Percentiles rank a stretch among this genome's conserved stretches.
Conservation (phyloP, 1,140 invertebrate species). For the Scaptomyza graminum region DNA sequence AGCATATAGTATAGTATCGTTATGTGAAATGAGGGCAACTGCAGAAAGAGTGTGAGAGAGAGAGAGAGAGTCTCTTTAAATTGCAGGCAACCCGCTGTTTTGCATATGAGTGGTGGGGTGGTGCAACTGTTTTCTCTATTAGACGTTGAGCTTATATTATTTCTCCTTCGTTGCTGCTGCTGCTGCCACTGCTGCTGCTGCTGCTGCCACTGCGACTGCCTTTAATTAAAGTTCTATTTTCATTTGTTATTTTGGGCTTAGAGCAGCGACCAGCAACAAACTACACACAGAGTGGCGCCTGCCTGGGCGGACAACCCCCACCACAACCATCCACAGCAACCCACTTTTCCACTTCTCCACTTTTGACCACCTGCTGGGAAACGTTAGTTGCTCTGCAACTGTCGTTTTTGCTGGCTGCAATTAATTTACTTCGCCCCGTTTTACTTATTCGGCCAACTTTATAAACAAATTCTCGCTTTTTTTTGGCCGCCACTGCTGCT, state of each 20-base stretch:
- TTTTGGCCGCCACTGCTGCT: not conserved
- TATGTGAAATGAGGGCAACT: slow-evolving; percentile 51
- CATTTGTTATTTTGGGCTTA: slow-evolving; percentile 63
- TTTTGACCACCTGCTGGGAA: slow-evolving; percentile 35
- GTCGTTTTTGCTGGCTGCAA: slow-evolving; percentile 66
- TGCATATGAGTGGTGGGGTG: slow-evolving; percentile 29
- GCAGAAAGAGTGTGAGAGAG: not conserved
- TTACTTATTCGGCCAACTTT: slow-evolving; percentile 44
- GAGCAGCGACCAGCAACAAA: slow-evolving; percentile 29
- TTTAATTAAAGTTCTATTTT: slow-evolving; percentile 79
- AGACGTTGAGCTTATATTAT: slow-evolving; percentile 58
- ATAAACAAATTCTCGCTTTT: slow-evolving; percentile 40
- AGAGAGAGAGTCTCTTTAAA: slow-evolving; percentile 61
- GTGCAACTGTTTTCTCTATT: slow-evolving; percentile 56
- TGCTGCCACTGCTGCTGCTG: slow-evolving; percentile 10
- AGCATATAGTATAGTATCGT: not conserved
- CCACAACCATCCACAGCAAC: slow-evolving; percentile 4
- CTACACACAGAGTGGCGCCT: slow-evolving; percentile 56
- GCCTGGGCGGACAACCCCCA: slow-evolving; percentile 24
- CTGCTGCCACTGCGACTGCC: slow-evolving; percentile 30
- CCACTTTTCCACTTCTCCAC: not conserved
- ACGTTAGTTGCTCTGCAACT: slow-evolving; percentile 50
- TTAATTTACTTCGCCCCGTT: slow-evolving; percentile 66
- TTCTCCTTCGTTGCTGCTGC: slow-evolving; percentile 5
- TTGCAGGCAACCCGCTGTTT: slow-evolving; percentile 63